Evolutionary conservation across 1,140 invertebrate genomes (phyloP).

Genomic region (Megathymus violae): DNA sequence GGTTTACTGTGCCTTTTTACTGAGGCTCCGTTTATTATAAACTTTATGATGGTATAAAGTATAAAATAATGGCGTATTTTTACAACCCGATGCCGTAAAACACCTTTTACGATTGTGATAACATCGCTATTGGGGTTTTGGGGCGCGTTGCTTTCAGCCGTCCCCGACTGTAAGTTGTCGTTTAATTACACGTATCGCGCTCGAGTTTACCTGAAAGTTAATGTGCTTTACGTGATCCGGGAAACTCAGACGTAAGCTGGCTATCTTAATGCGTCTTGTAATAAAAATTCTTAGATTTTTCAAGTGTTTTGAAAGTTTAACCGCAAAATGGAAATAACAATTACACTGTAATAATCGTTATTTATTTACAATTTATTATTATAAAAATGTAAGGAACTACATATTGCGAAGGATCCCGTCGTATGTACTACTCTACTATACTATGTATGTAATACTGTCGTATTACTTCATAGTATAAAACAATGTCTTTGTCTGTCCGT

Average conservation of each 20-base stretch:
- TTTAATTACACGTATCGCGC: conserved; percentile 24
- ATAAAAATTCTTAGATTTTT: too few relatives aligned
- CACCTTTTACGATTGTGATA: conserved; percentile 76
- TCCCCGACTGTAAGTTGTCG: conserved; percentile 21
- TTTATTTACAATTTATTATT: too few relatives aligned
- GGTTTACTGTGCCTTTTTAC: conserved; percentile 67
- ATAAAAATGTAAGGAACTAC: too few relatives aligned
- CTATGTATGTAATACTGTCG: too few relatives aligned
- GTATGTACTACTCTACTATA: too few relatives aligned
- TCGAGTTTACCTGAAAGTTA: conserved; percentile 3
- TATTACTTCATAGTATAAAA: too few relatives aligned
- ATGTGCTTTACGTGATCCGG: conserved; percentile 19
- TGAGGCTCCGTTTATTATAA: conserved; percentile 72
- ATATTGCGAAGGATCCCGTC: too few relatives aligned
- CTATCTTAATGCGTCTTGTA: too few relatives aligned
- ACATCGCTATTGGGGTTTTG: conserved; percentile 53
- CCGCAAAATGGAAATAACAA: too few relatives aligned
- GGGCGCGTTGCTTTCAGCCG: conserved; percentile 31
- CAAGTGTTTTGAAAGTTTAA: too few relatives aligned
- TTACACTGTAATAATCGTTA: too few relatives aligned
- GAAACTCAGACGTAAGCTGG: conserved; percentile 1
- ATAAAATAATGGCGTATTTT: conserved; percentile 78
- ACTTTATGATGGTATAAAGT: conserved; percentile 76
- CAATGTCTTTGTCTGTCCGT: too few relatives aligned
- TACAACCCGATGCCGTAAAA: conserved; percentile 75